phyloP scores from a whole-genome alignment of 1,140 invertebrate species.

The Stegodyphus dumicola region DNA sequence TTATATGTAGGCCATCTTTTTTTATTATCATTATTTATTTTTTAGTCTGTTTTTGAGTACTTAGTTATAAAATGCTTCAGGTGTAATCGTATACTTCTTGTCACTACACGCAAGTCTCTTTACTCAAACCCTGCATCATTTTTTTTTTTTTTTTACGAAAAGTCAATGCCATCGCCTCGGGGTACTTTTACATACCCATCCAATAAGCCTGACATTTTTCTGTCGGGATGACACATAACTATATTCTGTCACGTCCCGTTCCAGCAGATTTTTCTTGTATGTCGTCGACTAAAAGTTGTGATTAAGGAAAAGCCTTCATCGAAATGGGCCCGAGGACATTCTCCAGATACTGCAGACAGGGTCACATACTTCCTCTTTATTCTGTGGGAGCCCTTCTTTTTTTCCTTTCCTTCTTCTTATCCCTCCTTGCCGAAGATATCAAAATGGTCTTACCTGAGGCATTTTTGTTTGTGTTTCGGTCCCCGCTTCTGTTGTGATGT shows the following conservation, averaged over 20 bases:
- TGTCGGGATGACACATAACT: not conserved
- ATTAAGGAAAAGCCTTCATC: constrained; percentile 19
- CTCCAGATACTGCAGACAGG: not conserved
- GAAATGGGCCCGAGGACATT: constrained; percentile 7
- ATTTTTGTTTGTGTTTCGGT: not conserved
- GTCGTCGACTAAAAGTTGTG: constrained; percentile 24
- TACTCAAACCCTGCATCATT: too few species aligned
- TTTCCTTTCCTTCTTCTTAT: not conserved
- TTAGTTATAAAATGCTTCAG: too few species aligned
- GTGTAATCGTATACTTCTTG: too few species aligned
- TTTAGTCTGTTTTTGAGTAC: too few species aligned
- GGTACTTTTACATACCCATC: too few species aligned
- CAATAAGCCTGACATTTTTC: constrained; percentile 4
- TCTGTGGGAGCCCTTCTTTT: not conserved
- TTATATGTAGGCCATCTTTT: too few species aligned
- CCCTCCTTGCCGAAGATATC: too few species aligned
- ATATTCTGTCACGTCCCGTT: constrained; percentile 7
- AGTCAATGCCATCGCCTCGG: too few species aligned
- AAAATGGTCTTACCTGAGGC: constrained; percentile 1
- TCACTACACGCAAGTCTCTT: too few species aligned
- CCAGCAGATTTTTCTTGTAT: not conserved
- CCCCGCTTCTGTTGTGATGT: constrained; percentile 19
- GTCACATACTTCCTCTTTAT: constrained; percentile 14
- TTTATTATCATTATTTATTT: too few species aligned
- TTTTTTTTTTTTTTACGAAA: too few species aligned